Evolutionary conservation across 1,140 invertebrate species (phyloP).

Genomic region (Pollicipes pollicipes): DNA sequence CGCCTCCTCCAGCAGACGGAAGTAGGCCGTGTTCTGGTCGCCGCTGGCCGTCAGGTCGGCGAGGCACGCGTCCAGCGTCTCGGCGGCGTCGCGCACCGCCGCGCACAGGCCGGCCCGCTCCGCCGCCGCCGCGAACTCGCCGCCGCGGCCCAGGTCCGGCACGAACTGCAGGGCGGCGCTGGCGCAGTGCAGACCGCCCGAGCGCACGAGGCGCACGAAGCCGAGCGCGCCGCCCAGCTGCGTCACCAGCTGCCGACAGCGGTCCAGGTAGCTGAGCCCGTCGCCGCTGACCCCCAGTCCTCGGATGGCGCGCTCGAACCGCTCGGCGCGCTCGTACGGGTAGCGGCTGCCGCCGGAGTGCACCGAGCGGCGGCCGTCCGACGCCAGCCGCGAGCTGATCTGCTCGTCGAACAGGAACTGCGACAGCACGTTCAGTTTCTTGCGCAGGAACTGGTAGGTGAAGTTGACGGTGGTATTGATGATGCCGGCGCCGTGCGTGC

Average conservation of each 20-base stretch:
- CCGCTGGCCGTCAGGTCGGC: constrained; percentile 64
- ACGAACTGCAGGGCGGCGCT: constrained; percentile 79
- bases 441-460: constrained; percentile 86
- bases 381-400: constrained; percentile 84
- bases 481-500: constrained; percentile 92
- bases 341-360: constrained; percentile 12
- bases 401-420: constrained; percentile 97
- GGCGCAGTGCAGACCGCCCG: constrained; percentile 80
- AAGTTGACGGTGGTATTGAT: constrained; percentile 94
- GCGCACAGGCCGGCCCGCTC: constrained; percentile 29
- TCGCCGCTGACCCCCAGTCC: constrained; percentile 69
- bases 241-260: constrained; percentile 77
- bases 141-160: constrained; percentile 54
- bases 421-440: constrained; percentile 88
- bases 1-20: constrained; percentile 74
- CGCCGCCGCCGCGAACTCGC: constrained; percentile 38
- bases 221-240: constrained; percentile 86
- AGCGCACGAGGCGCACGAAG: constrained; percentile 83
- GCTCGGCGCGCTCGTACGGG: constrained; percentile 56
- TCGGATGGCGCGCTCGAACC: constrained; percentile 80
- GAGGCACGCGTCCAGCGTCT: constrained; percentile 56
- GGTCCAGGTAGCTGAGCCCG: constrained; percentile 73
- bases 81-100: constrained; percentile 43
- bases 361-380: constrained; percentile 60
- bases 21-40: constrained; percentile 85